A percentile compares a stretch with the other conserved stretches of the same genome.
Evolutionary conservation across 2,113 vertebrate genomes (phyloP).

Genomic region (Girardinichthys multiradiatus): DNA sequence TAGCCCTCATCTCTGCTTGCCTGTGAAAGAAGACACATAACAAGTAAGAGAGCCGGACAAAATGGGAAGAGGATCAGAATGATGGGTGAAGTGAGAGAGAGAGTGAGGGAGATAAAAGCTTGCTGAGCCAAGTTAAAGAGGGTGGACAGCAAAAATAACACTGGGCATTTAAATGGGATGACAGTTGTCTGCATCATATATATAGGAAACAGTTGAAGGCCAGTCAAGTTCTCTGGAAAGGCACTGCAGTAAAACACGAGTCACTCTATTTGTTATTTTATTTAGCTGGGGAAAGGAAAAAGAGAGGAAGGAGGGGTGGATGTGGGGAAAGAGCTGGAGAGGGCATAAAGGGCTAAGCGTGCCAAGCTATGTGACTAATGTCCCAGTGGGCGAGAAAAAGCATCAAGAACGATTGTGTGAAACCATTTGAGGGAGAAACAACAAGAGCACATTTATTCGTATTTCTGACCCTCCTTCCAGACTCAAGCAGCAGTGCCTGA

Average conservation of each 20-base stretch:
- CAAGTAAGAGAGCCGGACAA: not conserved
- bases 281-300: conserved; percentile 24
- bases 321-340: not conserved
- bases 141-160: conserved; percentile 32
- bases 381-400: conserved; percentile 40
- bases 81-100: conserved; percentile 1
- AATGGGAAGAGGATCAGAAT: not conserved
- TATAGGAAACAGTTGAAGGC: conserved; percentile 10
- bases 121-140: not conserved
- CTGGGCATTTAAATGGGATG: conserved; percentile 20
- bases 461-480: not conserved
- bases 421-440: not conserved
- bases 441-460: not conserved
- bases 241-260: conserved; percentile 26
- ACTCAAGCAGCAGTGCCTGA: not conserved
- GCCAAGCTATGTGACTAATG: conserved; percentile 51
- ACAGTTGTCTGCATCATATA: conserved; percentile 44
- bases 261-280: conserved; percentile 38
- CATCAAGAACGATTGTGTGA: conserved; percentile 16
- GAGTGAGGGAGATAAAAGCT: not conserved
- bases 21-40: conserved; percentile 44
- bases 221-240: conserved; percentile 4
- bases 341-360: conserved; percentile 1
- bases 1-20: conserved; percentile 79
- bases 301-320: conserved; percentile 37